phyloP scores from a whole-genome alignment of 2,113 vertebrate species.

The Cathartes aura region DNA sequence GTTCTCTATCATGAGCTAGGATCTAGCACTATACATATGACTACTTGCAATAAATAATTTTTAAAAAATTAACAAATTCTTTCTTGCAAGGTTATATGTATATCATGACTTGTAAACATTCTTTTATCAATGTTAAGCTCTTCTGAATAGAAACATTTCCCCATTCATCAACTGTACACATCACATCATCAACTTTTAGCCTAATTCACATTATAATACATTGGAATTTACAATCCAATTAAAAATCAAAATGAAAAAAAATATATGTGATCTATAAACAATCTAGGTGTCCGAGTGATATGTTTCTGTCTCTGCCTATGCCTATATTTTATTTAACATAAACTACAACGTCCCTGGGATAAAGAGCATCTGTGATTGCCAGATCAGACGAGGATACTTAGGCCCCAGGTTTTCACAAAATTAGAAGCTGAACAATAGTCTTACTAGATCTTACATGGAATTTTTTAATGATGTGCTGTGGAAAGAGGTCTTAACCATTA shows the following conservation, averaged over 20 bases:
- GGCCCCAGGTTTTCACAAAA: not conserved
- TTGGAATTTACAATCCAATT: not conserved
- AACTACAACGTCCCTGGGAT: not conserved
- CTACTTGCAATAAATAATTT: not conserved
- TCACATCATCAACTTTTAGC: not conserved
- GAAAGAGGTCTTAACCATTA: not conserved
- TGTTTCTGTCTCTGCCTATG: not conserved
- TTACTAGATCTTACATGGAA: rapidly evolving
- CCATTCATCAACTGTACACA: not conserved
- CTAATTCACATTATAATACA: not conserved
- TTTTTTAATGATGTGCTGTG: not conserved
- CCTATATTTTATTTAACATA: not conserved
- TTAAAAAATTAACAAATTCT: not conserved
- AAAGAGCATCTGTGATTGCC: not conserved
- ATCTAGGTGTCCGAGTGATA: not conserved
- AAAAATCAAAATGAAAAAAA: not conserved
- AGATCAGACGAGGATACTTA: not conserved
- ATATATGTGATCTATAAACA: not conserved
- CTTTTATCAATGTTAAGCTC: not conserved
- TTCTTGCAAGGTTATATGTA: not conserved
- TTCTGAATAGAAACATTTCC: not conserved
- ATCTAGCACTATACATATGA: not conserved
- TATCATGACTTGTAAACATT: not conserved
- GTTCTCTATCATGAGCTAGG: not conserved
- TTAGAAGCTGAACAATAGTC: not conserved